A percentile compares a stretch with the other conserved stretches of the same genome.
Evolutionary conservation across 2,888 invertebrate genomes (phyloP).

Genomic region (Zeuzera pyrina): DNA sequence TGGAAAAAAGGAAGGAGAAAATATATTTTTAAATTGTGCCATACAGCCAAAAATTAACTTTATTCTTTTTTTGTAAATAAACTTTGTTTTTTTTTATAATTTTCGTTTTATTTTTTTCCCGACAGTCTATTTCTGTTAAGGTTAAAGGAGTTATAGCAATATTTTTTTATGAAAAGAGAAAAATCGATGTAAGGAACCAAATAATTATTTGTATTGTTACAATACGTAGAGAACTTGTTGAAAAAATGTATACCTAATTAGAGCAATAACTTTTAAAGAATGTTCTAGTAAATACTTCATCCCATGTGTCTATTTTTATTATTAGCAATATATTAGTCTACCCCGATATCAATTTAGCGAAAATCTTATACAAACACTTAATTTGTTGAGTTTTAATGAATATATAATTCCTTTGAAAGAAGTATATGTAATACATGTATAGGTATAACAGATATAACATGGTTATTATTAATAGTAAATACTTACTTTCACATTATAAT

Average conservation of each 20-base stretch:
- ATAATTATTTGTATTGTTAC: conserved; percentile 22
- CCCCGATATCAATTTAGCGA: background rate
- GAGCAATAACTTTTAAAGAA: conserved; percentile 53
- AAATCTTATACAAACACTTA: background rate
- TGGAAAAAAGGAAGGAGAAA: too few species aligned
- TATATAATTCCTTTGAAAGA: background rate
- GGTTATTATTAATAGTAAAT: too few species aligned
- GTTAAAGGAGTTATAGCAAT: too few species aligned
- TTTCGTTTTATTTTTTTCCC: conserved; percentile 23
- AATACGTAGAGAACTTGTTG: conserved; percentile 40
- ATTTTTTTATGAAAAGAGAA: conserved; percentile 18
- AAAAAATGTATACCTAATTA: conserved; percentile 47
- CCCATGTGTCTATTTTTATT: conserved; percentile 58
- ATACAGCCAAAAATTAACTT: conserved; percentile 37
- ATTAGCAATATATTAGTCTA: conserved; percentile 6
- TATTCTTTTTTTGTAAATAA: conserved; percentile 43
- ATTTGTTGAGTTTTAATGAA: background rate
- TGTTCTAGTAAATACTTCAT: conserved; percentile 37
- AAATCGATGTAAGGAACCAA: conserved; percentile 40
- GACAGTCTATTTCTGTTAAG: conserved; percentile 17
- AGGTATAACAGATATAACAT: too few species aligned
- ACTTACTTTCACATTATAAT: too few species aligned
- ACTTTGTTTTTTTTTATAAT: conserved; percentile 23
- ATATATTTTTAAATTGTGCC: conserved; percentile 18
- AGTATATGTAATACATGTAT: background rate